Base-by-base conservation (phyloP, 2,113 vertebrate genomes). In the Notarius quadriscutis region DNA sequence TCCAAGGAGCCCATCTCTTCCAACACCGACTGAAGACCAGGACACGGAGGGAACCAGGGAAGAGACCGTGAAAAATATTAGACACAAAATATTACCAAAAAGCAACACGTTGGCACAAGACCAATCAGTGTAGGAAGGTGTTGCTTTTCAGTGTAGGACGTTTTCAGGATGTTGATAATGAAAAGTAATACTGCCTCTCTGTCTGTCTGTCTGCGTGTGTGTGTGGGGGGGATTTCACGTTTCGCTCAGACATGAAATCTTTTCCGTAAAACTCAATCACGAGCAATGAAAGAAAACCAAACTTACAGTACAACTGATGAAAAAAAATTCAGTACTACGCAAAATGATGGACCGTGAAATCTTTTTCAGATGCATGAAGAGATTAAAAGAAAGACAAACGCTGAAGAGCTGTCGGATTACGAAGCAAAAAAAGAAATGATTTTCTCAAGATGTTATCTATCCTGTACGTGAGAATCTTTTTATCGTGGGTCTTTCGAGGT, bases 1-100 rank as follows among this genome's bases (percentile, higher is more conserved):
- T 98, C 96, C 88, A 96, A 96, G 93, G 95, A 95, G 90, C 95
- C 93, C 96, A 98, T 96, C 95, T 99, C 98, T 95, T 99, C 97
- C 94, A 99, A 96, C 93, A 99, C 71, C 94, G 95, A 97, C 98
- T 99, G 95, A n/a, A 95, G 96, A 48, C 8, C 60, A 55, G 60
- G 15, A 48, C 2, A 78, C 1, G 71, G 48, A 53, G 27, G 72
- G 27, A 69, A 82, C 48, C 58, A 12, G 8, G 41, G 20, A 74
- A 72, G 1, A 30, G 25, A 71, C 7, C 0, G 69, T 41, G 7
- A 72, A 74, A 34, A 74, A 20, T 0, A 72, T 48, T 5, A 30
- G 57, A n/a, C 25, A 74, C 22, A 41, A 78, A 30, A 34, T 51
- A 74, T 9, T 8, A 18, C 14, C 30, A 41, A 18, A 71, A 17